Base-by-base conservation (phyloP, 2,113 vertebrate genomes). In the Alectura lathami region DNA sequence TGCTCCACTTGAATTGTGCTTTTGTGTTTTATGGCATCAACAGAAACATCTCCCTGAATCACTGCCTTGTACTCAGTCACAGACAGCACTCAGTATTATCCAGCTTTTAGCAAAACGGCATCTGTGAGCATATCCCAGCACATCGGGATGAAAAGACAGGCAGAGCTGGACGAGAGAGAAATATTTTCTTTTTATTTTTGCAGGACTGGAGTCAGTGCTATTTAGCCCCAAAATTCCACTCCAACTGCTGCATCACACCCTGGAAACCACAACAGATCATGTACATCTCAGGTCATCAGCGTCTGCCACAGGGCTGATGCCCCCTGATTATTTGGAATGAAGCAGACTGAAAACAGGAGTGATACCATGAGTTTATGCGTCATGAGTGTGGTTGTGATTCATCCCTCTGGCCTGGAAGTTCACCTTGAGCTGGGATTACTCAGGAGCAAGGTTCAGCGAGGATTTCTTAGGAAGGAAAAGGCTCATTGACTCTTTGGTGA, bases 1-100 rank as follows among this genome's bases (percentile, higher is more conserved):
- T 67, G 40, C 59, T 91, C 53, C 70, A 27, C 60, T 86, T 96
- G 72, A 96, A 83, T 93, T 59, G 48, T 60, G 91, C 89, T 92
- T 94, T 91, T 93, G 84, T 92, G 57, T 48, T 66, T 74, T 8
- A 88, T 7, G 54, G 38, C 83, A 88, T 20, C 30, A 54, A 15
- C 16, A 43, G 88, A 63, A 78, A 9, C 59, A n/a, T 56, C 66
- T 30, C 70, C 1, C 36, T 64, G 54, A 92, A 40, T 63, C 5
- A 38, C 43, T 7, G 48, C 80, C 74, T 82, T 93, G 79, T 84
- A 3, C 8, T 79, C 4, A 1, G 30, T 26, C 36, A 53, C 50
- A 86, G 88, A 47, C 12, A 13, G 81, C 59, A 29, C 66, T 72
- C 29, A 1, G 70, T 6, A 15, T 63, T 45, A 40, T 6, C 32